A percentile compares a stretch with the other conserved stretches of the same genome.
phyloP scores from a whole-genome alignment of 2,113 vertebrate species.

The Oreochromis aureus region DNA sequence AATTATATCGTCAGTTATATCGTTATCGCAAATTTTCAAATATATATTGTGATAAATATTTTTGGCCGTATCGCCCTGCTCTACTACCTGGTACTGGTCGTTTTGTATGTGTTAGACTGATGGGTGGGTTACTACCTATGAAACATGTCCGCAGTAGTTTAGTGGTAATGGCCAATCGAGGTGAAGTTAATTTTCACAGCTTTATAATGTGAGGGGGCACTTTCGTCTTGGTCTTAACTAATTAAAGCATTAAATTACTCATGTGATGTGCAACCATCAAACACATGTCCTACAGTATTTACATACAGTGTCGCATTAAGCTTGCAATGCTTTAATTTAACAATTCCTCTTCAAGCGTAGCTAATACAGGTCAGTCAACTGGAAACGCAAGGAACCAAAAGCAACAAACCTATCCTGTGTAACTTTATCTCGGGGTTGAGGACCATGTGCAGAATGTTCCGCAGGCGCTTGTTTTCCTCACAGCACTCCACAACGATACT shows the following conservation, averaged over 20 bases:
- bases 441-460: slow-evolving; percentile 1
- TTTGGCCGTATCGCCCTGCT: no score
- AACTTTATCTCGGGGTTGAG: slow-evolving; percentile 16
- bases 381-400: neutral
- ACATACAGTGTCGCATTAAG: neutral
- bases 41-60: no score
- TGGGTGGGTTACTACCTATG: neutral
- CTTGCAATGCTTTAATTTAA: neutral
- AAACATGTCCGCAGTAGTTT: neutral
- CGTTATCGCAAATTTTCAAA: no score
- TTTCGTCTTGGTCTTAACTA: neutral
- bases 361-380: neutral
- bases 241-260: neutral
- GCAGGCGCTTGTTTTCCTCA: slow-evolving; percentile 41
- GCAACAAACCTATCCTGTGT: slow-evolving; percentile 24
- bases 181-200: neutral
- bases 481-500: neutral
- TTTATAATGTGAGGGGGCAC: neutral
- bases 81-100: neutral
- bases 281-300: neutral
- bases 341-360: neutral
- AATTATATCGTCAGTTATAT: no score
- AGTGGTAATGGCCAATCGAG: neutral
- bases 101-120: neutral
- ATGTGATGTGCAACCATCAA: neutral